Base-by-base conservation (phyloP, 1,140 invertebrate genomes). In the Euwallacea similis region DNA sequence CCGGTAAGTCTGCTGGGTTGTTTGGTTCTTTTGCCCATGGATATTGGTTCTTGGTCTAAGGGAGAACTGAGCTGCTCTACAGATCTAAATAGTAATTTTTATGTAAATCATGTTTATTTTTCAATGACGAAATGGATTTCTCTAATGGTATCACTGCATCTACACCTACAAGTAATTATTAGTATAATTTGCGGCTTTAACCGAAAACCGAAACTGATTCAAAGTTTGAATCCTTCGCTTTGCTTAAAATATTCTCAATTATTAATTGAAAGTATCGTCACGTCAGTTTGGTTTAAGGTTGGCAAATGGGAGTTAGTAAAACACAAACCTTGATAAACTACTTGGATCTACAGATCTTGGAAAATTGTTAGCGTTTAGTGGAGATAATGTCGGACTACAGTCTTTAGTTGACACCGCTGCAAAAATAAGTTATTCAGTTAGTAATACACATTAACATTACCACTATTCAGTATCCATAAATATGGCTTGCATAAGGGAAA, bases 361-460 rank as follows among this genome's bases (percentile, higher is more conserved):
- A 79, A 93, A 92, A 11, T 90, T 88, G 59, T 88, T 89, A 3
- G 86, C 87, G 78, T 92, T 93, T 73, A 92, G 84, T 11, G 91
- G 91, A 63, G 91, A 93, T 71, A 93, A 80, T 50, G 91, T 92
- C 4, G 91, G 91, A 77, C 90, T 93, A 83, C 90, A 91, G 78
- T 93, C 91, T 77, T 92, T 90, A n/a, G 91, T 92, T 71, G 89
- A 91, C 73, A 90, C 89, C 86, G 85, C 79, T 83, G 50, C 11
- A 65, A 65, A 33, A 53, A 54, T 54, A 65, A 65, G 9, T 53
- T 54, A 53, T 13, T 54, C 15, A 13, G 41, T 65, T 65, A 65
- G 46, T 66, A 7, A 11, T 9, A 61, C 21, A 33, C 21, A 33
- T 42, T 13, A 50, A 61, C 59, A 61, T 61, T 42, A 61, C 33